phyloP scores from a whole-genome alignment of 2,113 vertebrate genomes.

The Bufo bufo region DNA sequence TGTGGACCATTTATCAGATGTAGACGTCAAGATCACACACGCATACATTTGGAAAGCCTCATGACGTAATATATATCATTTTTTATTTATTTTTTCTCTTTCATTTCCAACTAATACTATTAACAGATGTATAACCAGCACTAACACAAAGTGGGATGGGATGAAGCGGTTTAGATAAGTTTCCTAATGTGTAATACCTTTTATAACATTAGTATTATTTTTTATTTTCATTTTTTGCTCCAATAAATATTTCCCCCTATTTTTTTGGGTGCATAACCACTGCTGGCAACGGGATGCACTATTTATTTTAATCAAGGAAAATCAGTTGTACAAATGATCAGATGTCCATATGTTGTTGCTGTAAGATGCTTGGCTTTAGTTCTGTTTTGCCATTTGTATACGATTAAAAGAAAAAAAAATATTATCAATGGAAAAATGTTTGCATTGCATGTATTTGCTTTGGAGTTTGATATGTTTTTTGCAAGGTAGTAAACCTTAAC shows the following conservation, averaged over 20 bases:
- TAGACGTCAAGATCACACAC: background rate
- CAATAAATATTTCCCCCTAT: conserved; percentile 21
- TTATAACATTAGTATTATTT: background rate
- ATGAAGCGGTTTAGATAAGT: background rate
- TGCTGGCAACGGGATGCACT: conserved; percentile 51
- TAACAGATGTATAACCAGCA: conserved; percentile 18
- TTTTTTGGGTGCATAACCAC: conserved; percentile 29
- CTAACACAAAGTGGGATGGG: conserved; percentile 8
- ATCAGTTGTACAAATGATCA: conserved; percentile 23
- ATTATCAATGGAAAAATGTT: background rate
- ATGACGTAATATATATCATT: background rate
- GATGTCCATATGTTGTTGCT: conserved; percentile 50
- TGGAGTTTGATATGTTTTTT: too few species aligned
- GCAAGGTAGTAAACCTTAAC: too few species aligned
- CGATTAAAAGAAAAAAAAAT: conserved; percentile 42
- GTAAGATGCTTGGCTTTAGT: conserved; percentile 51
- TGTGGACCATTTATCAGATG: background rate
- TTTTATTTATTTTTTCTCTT: conserved; percentile 49
- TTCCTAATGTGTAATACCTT: background rate
- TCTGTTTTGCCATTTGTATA: conserved; percentile 51
- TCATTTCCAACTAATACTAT: background rate
- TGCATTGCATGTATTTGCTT: background rate
- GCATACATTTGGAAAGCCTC: background rate
- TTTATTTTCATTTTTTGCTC: accelerated
- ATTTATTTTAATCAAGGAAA: conserved; percentile 10